Evolutionary conservation across 2,797 vertebrate species (phyloP).

Genomic region (Sebastes oblongus): DNA sequence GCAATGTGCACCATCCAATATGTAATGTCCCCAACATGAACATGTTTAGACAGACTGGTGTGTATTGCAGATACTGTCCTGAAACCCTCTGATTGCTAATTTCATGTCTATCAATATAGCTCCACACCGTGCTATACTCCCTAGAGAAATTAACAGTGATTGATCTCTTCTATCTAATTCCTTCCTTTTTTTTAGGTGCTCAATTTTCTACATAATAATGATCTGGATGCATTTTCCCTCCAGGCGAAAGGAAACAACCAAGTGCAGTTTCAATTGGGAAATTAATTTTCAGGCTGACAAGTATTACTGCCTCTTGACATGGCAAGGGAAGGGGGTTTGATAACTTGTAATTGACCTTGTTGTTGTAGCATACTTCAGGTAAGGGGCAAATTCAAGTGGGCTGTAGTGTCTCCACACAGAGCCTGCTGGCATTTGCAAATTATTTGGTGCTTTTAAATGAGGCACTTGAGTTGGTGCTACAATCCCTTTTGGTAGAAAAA

Average conservation of each 20-base stretch:
- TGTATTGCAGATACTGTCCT: neutral
- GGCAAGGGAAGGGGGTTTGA: neutral
- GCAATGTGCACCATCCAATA: neutral
- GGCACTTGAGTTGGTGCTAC: neutral
- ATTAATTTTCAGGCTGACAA: slow-evolving; percentile 42
- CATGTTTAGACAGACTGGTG: neutral
- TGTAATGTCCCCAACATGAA: neutral
- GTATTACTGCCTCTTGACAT: slow-evolving; percentile 31
- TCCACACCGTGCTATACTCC: slow-evolving; percentile 6
- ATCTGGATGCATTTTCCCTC: slow-evolving; percentile 25
- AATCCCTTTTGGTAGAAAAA: neutral
- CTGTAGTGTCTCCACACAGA: neutral
- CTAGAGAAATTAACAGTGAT: slow-evolving; percentile 59
- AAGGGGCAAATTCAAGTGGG: slow-evolving; percentile 12
- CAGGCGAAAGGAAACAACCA: slow-evolving; percentile 41
- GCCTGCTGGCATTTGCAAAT: slow-evolving; percentile 21
- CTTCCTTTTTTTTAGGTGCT: neutral
- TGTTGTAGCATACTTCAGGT: slow-evolving; percentile 14
- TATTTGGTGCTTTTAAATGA: slow-evolving; percentile 15
- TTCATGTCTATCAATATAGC: slow-evolving; percentile 22
- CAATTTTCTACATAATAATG: slow-evolving; percentile 32
- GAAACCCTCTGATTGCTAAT: slow-evolving; percentile 25
- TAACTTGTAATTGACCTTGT: slow-evolving; percentile 43
- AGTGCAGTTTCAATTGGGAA: slow-evolving; percentile 32
- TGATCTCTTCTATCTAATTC: slow-evolving; percentile 45